Evolutionary conservation across 2,797 vertebrate genomes (phyloP).

Genomic region (Lates japonicus): DNA sequence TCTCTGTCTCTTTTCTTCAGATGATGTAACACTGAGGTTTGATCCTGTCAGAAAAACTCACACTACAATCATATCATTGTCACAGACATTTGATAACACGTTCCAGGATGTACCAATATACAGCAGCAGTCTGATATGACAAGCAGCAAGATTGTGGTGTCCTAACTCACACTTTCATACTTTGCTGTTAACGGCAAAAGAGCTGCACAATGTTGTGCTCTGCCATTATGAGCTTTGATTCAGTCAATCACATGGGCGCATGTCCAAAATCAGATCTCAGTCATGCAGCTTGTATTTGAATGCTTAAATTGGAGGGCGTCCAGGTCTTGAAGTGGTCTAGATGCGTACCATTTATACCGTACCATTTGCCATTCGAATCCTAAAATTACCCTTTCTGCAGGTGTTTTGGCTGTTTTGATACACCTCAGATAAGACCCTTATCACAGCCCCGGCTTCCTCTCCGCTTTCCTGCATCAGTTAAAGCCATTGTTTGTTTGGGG

Average conservation of each 20-base stretch:
- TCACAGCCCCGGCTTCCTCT: slow-evolving; percentile 26
- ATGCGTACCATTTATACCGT: neutral
- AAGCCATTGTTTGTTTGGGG: slow-evolving; percentile 45
- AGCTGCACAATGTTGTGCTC: neutral
- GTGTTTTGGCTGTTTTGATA: slow-evolving; percentile 62
- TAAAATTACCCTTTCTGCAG: slow-evolving; percentile 41
- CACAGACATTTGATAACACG: neutral
- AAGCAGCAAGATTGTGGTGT: slow-evolving; percentile 4
- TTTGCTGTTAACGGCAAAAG: neutral
- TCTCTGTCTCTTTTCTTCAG: neutral
- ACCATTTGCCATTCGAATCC: slow-evolving; percentile 11
- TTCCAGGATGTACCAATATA: neutral
- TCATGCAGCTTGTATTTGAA: neutral
- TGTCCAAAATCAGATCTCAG: neutral
- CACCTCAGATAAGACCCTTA: slow-evolving; percentile 55
- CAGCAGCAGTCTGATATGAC: slow-evolving; percentile 16
- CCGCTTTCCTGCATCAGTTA: slow-evolving; percentile 45
- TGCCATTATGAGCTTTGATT: neutral
- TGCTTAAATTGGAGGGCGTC: neutral
- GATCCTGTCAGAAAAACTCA: neutral
- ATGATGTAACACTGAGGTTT: neutral
- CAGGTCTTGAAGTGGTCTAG: neutral
- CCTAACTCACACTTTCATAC: neutral
- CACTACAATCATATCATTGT: neutral
- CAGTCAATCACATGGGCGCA: neutral